Evolutionary conservation across 2,888 invertebrate species (phyloP), one percentile per base, ranked within the genome.

Genomic region (Pterostichus madidus): DNA sequence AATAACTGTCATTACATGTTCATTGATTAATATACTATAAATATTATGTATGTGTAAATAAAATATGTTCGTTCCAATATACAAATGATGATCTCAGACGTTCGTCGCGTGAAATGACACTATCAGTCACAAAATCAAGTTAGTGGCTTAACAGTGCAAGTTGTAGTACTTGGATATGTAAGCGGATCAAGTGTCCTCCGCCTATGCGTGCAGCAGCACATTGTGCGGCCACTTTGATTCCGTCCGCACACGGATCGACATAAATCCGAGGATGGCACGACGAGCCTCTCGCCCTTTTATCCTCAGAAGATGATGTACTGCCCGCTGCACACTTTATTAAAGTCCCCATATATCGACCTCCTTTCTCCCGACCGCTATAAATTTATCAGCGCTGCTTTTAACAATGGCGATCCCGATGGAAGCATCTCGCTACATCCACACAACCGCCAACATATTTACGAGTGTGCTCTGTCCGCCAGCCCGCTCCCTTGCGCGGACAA

Each of bases 341-440:
- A 80, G 80, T 80, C 80, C 35, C 35, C 56, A 71, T 68, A 73
- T 71, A 80, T 80, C 80, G 80, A 56, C 44, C 80, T 71, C 68
- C 73, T 80, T 80, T 80, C 73, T 71, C 75, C 35, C 53, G 56
- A 71, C 71, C 80, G 68, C 80, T 73, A 80, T 80, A 80, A 80
- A 80, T 80, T 80, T 80, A 80, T 80, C 80, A 71, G 71, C 39
- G n/a, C 31, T 80, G 71, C 80, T 71, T 80, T 80, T 71, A 80
- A 80, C 80, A 80, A 80, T 80, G 71, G 71, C 64, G 46, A 75
- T 59, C 13, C 13, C 49, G 75, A 75, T 75, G 75, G 64, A 64
- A 32, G 64, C n/a, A 49, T 49, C 13, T 10, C 31, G 35, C 24
- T 10, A 31, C 64, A 31, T 59, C 24, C 24, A 59, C 56, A 59